phyloP scores from a whole-genome alignment of 2,888 invertebrate genomes.

The Gisinianus flammeolus region DNA sequence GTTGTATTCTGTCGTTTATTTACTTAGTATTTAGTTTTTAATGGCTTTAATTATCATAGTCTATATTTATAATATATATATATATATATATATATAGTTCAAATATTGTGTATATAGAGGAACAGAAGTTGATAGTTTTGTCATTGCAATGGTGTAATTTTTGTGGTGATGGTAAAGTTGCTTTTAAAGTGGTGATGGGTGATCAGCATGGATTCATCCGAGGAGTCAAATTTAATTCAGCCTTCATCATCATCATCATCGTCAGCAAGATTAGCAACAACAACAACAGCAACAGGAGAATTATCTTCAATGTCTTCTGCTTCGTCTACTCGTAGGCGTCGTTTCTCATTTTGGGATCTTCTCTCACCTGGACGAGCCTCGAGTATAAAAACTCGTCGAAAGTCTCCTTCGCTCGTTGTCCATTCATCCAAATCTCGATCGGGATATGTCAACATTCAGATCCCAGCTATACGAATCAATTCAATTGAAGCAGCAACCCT shows the following conservation, averaged over 20 bases:
- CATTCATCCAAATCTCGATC: background rate
- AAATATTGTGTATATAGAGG: no score
- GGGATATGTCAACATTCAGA: background rate
- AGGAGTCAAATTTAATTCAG: background rate
- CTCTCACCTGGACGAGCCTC: constrained; percentile 21
- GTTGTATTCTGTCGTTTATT: no score
- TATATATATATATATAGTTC: no score
- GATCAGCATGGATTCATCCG: background rate
- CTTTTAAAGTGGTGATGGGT: constrained; percentile 6
- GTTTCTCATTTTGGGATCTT: constrained; percentile 31
- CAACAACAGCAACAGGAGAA: no score
- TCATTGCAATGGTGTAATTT: no score
- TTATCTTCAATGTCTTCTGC: background rate
- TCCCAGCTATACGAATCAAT: constrained; percentile 4
- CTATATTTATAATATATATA: no score
- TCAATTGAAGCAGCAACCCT: background rate
- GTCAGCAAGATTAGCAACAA: background rate
- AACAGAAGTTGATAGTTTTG: no score
- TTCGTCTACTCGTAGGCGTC: background rate
- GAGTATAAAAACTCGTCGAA: background rate
- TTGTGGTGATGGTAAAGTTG: no score
- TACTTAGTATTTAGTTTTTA: no score
- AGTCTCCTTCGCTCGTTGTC: constrained; percentile 9
- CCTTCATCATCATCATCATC: background rate
- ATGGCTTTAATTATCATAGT: no score